Percentiles rank a stretch among this genome's conserved stretches.
These are phyloP conservation scores for Poecilia gillii DNA, from an alignment of 2,797 vertebrate species.

Conservation along the genomic window DNA sequence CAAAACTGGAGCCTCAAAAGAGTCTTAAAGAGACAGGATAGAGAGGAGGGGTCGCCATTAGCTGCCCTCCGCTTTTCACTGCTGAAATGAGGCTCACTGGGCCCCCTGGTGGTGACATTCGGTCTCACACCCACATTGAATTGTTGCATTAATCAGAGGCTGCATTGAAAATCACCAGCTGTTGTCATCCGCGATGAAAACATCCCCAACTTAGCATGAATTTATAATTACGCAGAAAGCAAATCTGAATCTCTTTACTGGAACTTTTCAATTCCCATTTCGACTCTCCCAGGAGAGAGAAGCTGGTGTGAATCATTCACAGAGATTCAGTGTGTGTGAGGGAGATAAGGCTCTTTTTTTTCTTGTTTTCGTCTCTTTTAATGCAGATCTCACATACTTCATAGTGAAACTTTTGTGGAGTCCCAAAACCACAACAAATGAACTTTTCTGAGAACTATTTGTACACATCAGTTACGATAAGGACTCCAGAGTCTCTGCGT, in stretches of 20 bases:
- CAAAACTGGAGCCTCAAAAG: slow-evolving; percentile 3
- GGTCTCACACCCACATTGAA: slow-evolving; percentile 48
- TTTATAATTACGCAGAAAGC: slow-evolving; percentile 70
- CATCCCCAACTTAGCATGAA: slow-evolving; percentile 70
- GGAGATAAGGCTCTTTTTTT: not conserved
- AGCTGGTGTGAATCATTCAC: slow-evolving; percentile 71
- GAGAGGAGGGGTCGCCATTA: slow-evolving; percentile 33
- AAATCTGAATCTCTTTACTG: slow-evolving; percentile 72
- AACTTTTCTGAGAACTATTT: slow-evolving; percentile 81
- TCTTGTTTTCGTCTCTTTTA: slow-evolving; percentile 32
- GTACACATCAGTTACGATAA: slow-evolving; percentile 72
- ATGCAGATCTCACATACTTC: slow-evolving; percentile 70
- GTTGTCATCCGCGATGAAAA: slow-evolving; percentile 75
- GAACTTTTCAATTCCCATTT: slow-evolving; percentile 68
- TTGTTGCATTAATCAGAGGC: slow-evolving; percentile 62
- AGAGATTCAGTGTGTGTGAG: slow-evolving; percentile 51
- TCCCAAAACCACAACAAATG: slow-evolving; percentile 76
- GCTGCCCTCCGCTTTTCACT: slow-evolving; percentile 12
- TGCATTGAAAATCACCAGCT: slow-evolving; percentile 70
- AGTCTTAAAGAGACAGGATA: not conserved
- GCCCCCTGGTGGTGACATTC: slow-evolving; percentile 72
- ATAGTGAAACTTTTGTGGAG: slow-evolving; percentile 82
- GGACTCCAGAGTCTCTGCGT: slow-evolving; percentile 18
- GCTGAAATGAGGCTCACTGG: slow-evolving; percentile 35
- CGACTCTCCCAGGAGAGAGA: slow-evolving; percentile 63